Base-by-base conservation (phyloP, 1,140 invertebrate species). In the Pseudomyrmex sp. region DNA sequence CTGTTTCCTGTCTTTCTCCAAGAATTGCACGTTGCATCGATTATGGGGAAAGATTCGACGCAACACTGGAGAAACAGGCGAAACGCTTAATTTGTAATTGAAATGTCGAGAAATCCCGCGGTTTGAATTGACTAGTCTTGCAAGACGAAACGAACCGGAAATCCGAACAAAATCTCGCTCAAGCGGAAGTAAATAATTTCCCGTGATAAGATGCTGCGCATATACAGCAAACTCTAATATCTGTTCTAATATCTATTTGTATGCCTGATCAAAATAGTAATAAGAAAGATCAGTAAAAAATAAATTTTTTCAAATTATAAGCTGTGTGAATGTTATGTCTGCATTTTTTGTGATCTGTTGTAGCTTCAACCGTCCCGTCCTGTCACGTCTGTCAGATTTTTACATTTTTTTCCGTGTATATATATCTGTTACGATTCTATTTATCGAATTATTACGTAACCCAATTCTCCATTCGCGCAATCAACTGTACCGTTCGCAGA, bases 81-180 rank as follows among this genome's bases (percentile, higher is more conserved):
- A 83, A 83, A 76, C 68, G 73, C 59, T 85, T 89, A 84, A 88
- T 90, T 89, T 89, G 83, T 89, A 88, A 90, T 90, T 90, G 89
- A 90, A 90, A 90, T 89, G 73, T 59, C 68, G 48, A 59, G 75
- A 46, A 84, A 77, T 85, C 75, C 84, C 15, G 59, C 15, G 48
- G 13, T 72, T 70, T 13, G 63, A 20, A 52, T n/a, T 26, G 20
- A 2, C 12, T 35, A 65, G n/a, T 77, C 77, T 54, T 48, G 73
- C n/a, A 58, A 50, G 50, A 59, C 66, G 46, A 76, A 75, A 84
- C 62, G 82, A 35, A 7, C 4, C 35, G 35, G 5, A 7, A 75
- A 62, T 26, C 26, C 26, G 3, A 23, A 56, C 9, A 26, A 70
- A 68, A 12, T 35, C 7, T 2, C 35, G 66, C 18, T 61, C 44